Conservation (phyloP, 2,888 invertebrate genomes). For the Anthophora plumipes region DNA sequence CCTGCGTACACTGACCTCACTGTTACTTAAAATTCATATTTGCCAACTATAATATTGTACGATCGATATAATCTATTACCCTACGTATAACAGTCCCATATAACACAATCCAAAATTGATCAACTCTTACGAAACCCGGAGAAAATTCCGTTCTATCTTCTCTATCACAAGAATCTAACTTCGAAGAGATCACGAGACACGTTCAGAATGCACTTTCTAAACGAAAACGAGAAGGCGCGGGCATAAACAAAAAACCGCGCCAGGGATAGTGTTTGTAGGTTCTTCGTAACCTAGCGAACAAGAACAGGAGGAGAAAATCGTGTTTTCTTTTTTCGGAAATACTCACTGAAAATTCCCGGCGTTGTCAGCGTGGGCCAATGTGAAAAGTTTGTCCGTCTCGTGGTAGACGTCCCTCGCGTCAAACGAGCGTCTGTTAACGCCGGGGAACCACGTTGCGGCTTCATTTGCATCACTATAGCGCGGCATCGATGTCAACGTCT, state of each 20-base stretch:
- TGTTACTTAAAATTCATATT: not conserved
- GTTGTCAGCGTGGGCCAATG: conserved; percentile 19
- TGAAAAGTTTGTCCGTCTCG: conserved; percentile 6
- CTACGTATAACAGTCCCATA: too few species aligned
- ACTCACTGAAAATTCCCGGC: conserved; percentile 27
- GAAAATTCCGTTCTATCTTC: not conserved
- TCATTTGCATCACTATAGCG: conserved; percentile 71
- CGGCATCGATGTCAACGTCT: conserved; percentile 68
- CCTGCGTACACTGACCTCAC: too few species aligned
- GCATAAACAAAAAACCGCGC: conserved; percentile 20
- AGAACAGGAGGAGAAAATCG: not conserved
- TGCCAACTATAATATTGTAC: too few species aligned
- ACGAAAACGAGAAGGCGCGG: conserved; percentile 14
- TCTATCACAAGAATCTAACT: not conserved
- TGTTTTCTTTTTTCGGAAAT: conserved; percentile 44
- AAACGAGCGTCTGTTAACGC: conserved; percentile 31
- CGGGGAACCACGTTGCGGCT: conserved; percentile 6
- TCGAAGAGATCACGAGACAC: not conserved
- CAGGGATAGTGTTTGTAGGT: not conserved
- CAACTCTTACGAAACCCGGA: not conserved
- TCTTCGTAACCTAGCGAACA: not conserved
- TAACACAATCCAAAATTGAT: not conserved
- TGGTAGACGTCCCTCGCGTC: conserved; percentile 11
- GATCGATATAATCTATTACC: not conserved
- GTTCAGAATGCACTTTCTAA: conserved; percentile 30